Evolutionary conservation across 2,888 invertebrate genomes (phyloP).

Genomic region (Callinectes sapidus): DNA sequence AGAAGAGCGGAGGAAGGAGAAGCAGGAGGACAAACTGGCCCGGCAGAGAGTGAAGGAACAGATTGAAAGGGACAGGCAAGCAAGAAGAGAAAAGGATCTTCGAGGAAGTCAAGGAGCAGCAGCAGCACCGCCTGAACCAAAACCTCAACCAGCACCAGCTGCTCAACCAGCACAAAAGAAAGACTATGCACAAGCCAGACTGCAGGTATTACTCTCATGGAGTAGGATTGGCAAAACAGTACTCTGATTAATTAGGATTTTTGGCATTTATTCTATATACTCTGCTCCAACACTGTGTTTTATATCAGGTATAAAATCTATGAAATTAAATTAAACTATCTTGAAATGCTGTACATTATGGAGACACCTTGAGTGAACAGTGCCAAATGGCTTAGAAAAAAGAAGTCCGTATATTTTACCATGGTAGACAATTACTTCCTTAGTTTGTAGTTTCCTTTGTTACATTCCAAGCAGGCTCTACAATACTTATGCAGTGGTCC

Average conservation of each 20-base stretch:
- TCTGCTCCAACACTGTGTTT: background rate
- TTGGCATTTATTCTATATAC: no score
- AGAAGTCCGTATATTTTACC: background rate
- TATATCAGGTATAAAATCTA: background rate
- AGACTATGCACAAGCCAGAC: slow-evolving; percentile 83
- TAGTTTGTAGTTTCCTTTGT: no score
- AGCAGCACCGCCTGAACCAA: slow-evolving; percentile 34
- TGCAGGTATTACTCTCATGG: slow-evolving; percentile 79
- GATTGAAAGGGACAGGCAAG: slow-evolving; percentile 93
- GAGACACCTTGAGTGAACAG: background rate
- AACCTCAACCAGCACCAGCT: slow-evolving; percentile 69
- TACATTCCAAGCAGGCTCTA: no score
- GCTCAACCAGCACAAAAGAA: slow-evolving; percentile 76
- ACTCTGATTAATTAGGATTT: no score
- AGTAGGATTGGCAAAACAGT: no score
- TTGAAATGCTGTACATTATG: background rate
- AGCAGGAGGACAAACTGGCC: slow-evolving; percentile 90
- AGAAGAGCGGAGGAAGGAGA: slow-evolving; percentile 90
- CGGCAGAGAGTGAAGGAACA: slow-evolving; percentile 90
- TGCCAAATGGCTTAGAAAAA: background rate
- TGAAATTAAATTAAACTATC: background rate
- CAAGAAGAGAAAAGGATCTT: slow-evolving; percentile 83
- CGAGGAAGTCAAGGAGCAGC: slow-evolving; percentile 11
- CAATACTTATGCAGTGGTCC: no score
- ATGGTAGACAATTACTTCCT: no score